Evolutionary conservation across 2,888 invertebrate species (phyloP).

Genomic region (Baccha elongata): DNA sequence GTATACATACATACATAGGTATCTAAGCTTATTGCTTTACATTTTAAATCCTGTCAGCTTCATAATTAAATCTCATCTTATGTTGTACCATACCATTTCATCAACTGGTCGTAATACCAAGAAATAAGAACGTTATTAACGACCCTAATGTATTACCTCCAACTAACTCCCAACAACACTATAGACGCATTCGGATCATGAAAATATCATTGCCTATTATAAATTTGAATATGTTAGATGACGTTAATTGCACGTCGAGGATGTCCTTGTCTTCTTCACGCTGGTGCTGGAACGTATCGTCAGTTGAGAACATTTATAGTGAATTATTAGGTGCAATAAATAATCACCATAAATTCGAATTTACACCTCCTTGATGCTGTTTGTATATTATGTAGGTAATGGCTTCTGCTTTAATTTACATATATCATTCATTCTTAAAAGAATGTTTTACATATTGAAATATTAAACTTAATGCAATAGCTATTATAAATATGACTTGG

Average conservation of each 20-base stretch:
- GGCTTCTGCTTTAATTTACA: constrained; percentile 38
- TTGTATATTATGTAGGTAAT: constrained; percentile 18
- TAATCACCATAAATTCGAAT: constrained; percentile 79
- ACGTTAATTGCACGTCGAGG: constrained; percentile 75
- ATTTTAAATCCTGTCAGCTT: not conserved
- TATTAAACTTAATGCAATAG: constrained; percentile 6
- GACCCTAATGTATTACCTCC: constrained; percentile 49
- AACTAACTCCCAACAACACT: not conserved
- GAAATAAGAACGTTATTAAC: constrained; percentile 43
- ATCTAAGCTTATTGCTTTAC: too few relatives aligned
- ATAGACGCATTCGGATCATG: not conserved
- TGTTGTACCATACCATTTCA: constrained; percentile 11
- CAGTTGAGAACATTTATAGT: constrained; percentile 74
- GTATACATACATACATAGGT: too few relatives aligned
- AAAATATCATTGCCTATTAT: constrained; percentile 51
- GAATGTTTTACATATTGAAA: not conserved
- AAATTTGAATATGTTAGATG: constrained; percentile 75
- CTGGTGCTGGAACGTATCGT: constrained; percentile 38
- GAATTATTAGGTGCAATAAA: constrained; percentile 79
- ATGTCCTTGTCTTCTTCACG: constrained; percentile 46
- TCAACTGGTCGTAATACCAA: not conserved
- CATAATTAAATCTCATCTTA: not conserved
- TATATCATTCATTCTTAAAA: constrained; percentile 22
- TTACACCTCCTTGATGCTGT: constrained; percentile 74
- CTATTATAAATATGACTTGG: too few relatives aligned